Evolutionary conservation across 92 coral and sea anemone genomes (phyloP).

Genomic region (Blastomussa wellsi): DNA sequence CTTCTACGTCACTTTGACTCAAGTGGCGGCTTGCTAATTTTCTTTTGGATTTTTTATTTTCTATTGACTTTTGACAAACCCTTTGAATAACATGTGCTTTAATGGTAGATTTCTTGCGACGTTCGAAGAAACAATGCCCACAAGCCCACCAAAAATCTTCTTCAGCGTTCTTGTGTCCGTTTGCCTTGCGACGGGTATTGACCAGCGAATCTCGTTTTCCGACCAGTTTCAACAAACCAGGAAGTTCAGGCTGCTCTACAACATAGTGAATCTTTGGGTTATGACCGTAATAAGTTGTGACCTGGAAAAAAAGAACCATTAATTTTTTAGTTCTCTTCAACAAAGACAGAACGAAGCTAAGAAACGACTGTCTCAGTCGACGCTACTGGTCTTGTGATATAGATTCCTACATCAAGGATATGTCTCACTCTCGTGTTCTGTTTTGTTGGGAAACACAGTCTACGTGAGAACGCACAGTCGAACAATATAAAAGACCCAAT

Average conservation of each 20-base stretch:
- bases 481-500: too few species aligned
- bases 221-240: constrained; percentile 34
- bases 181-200: constrained; percentile 15
- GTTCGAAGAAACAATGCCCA: constrained; percentile 55
- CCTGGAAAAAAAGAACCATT: constrained; percentile 2
- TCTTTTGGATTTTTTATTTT: constrained; percentile 1
- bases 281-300: constrained; percentile 9
- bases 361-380: neutral
- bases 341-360: neutral
- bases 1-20: neutral
- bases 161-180: constrained; percentile 41
- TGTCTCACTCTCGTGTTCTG: neutral
- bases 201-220: neutral
- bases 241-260: constrained; percentile 32
- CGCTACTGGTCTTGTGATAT: neutral
- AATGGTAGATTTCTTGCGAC: constrained; percentile 63
- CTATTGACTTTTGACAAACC: constrained; percentile 51
- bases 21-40: constrained; percentile 7
- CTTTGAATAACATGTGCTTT: constrained; percentile 51
- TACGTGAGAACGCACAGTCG: too few species aligned
- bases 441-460: too few species aligned
- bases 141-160: constrained; percentile 66
- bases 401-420: neutral
- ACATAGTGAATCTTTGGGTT: neutral
- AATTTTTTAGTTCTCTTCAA: neutral